Percentiles rank a stretch among this genome's conserved stretches.
Evolutionary conservation across 2,113 vertebrate species (phyloP).

Genomic region (Nycticorax nycticorax): DNA sequence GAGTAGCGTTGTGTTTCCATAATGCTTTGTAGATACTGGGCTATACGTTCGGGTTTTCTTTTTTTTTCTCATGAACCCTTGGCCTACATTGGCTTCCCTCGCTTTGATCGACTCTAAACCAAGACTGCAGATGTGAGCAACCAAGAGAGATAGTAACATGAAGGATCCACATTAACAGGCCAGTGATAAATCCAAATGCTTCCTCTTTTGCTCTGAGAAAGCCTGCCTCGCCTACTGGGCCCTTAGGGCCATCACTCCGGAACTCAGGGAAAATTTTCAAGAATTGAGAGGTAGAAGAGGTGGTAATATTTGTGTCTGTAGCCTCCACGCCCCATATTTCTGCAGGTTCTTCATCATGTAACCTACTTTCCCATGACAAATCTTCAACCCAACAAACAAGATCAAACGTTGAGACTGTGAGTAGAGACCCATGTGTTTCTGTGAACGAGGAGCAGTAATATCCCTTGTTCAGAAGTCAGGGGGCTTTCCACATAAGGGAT

Average conservation of each 20-base stretch:
- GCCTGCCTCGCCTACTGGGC: neutral
- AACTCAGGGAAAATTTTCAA: neutral
- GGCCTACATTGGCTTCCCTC: neutral
- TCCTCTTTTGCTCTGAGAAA: neutral
- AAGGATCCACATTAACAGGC: neutral
- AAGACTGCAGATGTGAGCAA: neutral
- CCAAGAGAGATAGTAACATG: too few relatives aligned
- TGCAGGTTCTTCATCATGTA: neutral
- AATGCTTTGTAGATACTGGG: neutral
- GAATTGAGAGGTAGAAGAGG: neutral
- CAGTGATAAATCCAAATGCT: neutral
- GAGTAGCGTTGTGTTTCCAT: neutral
- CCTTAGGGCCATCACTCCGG: neutral
- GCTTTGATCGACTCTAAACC: neutral
- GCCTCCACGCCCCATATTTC: neutral
- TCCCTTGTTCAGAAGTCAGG: neutral
- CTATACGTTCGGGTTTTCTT: too few relatives aligned
- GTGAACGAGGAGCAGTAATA: accelerated
- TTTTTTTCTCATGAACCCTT: neutral
- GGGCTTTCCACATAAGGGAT: neutral
- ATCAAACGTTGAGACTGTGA: neutral
- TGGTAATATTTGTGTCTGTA: neutral
- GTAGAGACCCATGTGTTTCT: neutral
- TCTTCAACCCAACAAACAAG: neutral
- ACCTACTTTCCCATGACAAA: neutral